Evolutionary conservation across 2,797 vertebrate genomes (phyloP).

Genomic region (Malurus leucopterus): DNA sequence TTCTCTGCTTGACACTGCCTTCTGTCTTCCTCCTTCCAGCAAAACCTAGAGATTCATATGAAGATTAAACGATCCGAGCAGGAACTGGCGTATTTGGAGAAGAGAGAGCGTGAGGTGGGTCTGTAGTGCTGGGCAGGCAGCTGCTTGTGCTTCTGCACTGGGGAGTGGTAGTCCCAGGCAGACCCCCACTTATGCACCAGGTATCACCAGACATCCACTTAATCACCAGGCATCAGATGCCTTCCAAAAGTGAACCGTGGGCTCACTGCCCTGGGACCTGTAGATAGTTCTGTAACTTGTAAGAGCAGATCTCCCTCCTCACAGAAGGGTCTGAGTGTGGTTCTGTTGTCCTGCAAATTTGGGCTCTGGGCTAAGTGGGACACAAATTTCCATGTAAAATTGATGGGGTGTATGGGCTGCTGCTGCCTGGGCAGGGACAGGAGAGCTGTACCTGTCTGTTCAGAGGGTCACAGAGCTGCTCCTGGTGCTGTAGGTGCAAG

Average conservation of each 20-base stretch:
- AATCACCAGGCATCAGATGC: background rate
- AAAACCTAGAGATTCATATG: constrained; percentile 97
- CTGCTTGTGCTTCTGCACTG: background rate
- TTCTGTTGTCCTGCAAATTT: background rate
- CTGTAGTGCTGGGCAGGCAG: background rate
- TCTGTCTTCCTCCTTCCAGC: constrained; percentile 72
- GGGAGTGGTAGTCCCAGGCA: background rate
- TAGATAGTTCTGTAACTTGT: background rate
- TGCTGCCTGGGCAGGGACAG: background rate
- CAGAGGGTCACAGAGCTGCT: background rate
- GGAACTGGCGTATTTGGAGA: constrained; percentile 91
- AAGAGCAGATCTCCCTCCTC: background rate
- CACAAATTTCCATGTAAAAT: background rate
- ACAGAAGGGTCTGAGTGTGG: background rate
- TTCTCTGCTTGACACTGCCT: constrained; percentile 7
- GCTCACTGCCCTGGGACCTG: background rate
- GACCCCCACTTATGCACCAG: background rate
- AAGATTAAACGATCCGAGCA: constrained; percentile 94
- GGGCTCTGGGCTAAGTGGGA: background rate
- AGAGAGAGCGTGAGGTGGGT: constrained; percentile 90
- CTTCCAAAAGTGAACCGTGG: background rate
- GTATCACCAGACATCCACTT: background rate
- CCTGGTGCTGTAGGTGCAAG: accelerated
- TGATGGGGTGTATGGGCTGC: background rate
- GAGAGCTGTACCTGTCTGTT: background rate